These are phyloP conservation scores for Austrolebias charrua DNA, from an alignment of 2,797 vertebrate species.

Conservation along the genomic window DNA sequence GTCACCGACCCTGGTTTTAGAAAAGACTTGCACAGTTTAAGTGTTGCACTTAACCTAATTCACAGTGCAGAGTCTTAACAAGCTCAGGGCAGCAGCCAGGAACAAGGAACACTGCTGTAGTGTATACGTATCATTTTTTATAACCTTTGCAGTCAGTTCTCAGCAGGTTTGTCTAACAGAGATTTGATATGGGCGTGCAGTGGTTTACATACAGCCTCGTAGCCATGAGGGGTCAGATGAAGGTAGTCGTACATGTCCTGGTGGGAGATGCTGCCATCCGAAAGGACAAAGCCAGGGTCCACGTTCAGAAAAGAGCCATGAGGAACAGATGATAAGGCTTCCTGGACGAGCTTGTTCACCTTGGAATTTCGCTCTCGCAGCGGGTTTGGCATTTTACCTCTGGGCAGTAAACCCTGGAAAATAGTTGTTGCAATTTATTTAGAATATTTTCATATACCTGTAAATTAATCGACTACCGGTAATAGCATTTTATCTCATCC, in stretches of 20 bases:
- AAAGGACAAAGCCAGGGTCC: constrained; percentile 88
- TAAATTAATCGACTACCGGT: neutral
- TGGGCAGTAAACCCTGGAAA: constrained; percentile 85
- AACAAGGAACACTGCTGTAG: constrained; percentile 58
- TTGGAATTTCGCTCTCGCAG: constrained; percentile 83
- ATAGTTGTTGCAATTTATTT: constrained; percentile 2
- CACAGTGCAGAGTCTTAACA: constrained; percentile 40
- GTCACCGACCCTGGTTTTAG: constrained; percentile 55
- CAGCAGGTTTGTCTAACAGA: constrained; percentile 79
- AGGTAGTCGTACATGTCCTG: constrained; percentile 94
- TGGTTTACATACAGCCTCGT: constrained; percentile 85
- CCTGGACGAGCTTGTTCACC: constrained; percentile 84
- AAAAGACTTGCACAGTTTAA: constrained; percentile 40
- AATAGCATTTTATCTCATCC: neutral
- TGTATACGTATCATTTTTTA: constrained; percentile 26
- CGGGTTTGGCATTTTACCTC: constrained; percentile 86
- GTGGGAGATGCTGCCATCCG: constrained; percentile 88
- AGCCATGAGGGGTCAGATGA: constrained; percentile 87
- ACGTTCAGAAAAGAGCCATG: constrained; percentile 83
- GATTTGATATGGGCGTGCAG: constrained; percentile 81
- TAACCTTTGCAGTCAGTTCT: constrained; percentile 61
- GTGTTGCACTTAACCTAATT: constrained; percentile 33
- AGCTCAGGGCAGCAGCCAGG: constrained; percentile 42
- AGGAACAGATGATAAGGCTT: constrained; percentile 72
- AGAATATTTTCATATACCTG: neutral